Evolutionary conservation across 2,888 invertebrate genomes (phyloP), one percentile per base, ranked within the genome.

Genomic region (Mactromeris polynyma): DNA sequence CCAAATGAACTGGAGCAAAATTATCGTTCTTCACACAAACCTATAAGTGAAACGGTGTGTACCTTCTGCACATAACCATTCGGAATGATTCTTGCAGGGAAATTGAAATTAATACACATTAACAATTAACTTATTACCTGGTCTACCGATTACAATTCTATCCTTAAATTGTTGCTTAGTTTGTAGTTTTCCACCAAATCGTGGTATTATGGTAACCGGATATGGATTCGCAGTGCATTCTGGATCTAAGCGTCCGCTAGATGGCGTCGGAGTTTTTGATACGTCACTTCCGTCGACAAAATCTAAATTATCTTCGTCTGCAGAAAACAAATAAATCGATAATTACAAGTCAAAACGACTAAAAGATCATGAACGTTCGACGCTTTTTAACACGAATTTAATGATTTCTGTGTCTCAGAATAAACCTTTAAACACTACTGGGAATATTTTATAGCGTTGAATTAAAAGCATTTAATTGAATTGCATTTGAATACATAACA

Each of bases 121-220:
- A n/a, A n/a, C 1, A 58, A 9, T 7, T 40, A 38, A 21, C 17
- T 31, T 1, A 51, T 36, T 58, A 82, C 82, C 82, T 58, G 82
- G 82, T 69, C 82, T 64, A 17, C 40, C 26, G n/a, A 82, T 9
- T n/a, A 31, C 26, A 77, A 33, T 33, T 46, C 73, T 73, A 26
- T 73, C 73, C 36, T 73, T 73, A 36, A 58, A 36, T 0, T 73
- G 46, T 17, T 54, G 85, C 54, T 89, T 89, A 26, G 42, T n/a
- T 33, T 42, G 51, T 26, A 78, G 58, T 19, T 40, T 33, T 26
- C 38, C 85, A 26, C 91, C 90, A 87, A 85, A 91, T 69, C 80
- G 85, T 46, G 91, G 91, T 26, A 91, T 84, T 14, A 91, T 91
- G n/a, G 91, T 91, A 42, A 91, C 81, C 11, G 91, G 91, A 73